Conservation (phyloP, 2,113 vertebrate genomes). For the Zeus faber region DNA sequence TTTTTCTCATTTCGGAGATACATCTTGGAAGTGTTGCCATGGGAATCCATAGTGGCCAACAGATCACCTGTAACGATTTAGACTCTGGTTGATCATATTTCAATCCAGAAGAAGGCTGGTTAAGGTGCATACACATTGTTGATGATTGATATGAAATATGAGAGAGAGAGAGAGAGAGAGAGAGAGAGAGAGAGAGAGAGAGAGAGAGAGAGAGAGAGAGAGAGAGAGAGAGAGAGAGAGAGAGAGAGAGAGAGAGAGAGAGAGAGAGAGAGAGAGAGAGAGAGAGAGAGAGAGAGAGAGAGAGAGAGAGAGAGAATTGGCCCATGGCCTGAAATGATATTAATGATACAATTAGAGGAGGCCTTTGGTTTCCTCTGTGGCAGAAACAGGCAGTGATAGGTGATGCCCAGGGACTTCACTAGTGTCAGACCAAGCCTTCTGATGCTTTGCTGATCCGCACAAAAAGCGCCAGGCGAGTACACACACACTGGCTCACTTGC, state of each 20-base stretch:
- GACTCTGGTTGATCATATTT: too few relatives aligned
- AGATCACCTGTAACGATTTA: too few relatives aligned
- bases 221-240: too few relatives aligned
- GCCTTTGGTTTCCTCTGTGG: conserved; percentile 48
- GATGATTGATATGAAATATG: too few relatives aligned
- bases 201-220: background rate
- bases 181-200: background rate
- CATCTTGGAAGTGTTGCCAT: too few relatives aligned
- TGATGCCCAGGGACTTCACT: conserved; percentile 63
- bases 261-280: conserved; percentile 10
- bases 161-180: background rate
- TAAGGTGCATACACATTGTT: too few relatives aligned
- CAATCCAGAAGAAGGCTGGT: too few relatives aligned
- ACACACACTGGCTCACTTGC: conserved; percentile 27
- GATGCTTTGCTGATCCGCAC: conserved; percentile 60
- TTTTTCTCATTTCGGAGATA: too few relatives aligned
- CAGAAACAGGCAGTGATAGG: conserved; percentile 64
- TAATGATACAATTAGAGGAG: conserved; percentile 65
- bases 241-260: background rate
- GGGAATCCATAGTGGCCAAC: too few relatives aligned
- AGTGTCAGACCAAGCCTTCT: conserved; percentile 66
- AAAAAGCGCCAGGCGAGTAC: conserved; percentile 45
- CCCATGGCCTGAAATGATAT: conserved; percentile 57
- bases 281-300: too few relatives aligned
- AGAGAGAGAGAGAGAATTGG: conserved; percentile 42